Evolutionary conservation across 2,113 vertebrate genomes (phyloP).

Genomic region (Mastomys coucha): DNA sequence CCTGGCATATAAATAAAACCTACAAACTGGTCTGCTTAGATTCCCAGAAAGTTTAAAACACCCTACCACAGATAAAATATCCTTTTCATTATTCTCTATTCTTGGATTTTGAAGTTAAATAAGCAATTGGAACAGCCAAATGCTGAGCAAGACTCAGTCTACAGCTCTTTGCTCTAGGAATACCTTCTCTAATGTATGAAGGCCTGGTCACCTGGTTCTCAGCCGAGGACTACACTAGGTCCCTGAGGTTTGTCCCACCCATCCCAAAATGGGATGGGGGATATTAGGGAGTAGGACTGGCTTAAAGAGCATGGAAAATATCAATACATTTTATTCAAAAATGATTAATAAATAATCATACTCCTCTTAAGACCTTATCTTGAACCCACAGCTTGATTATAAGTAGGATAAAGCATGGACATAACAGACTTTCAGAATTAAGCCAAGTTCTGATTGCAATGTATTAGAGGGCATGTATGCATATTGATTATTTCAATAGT

Average conservation of each 20-base stretch:
- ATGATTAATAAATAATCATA: background rate
- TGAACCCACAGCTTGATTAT: conserved; percentile 32
- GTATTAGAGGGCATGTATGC: background rate
- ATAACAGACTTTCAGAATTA: conserved; percentile 55
- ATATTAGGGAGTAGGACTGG: background rate
- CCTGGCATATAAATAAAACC: conserved; percentile 13
- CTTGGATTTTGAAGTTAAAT: conserved; percentile 69
- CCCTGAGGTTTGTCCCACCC: background rate
- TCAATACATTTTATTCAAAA: conserved; percentile 9
- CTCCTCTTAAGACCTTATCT: conserved; percentile 56
- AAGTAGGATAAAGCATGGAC: conserved; percentile 13
- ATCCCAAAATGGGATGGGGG: background rate
- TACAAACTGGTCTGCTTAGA: conserved; percentile 4
- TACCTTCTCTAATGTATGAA: conserved; percentile 47
- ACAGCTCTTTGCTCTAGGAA: conserved; percentile 12
- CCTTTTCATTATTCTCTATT: conserved; percentile 62
- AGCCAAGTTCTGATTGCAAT: conserved; percentile 45
- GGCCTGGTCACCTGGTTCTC: conserved; percentile 56
- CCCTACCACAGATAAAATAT: conserved; percentile 37
- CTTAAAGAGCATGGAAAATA: background rate
- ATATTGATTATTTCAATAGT: conserved; percentile 52
- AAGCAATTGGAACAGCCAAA: conserved; percentile 57
- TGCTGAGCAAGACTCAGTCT: conserved; percentile 53
- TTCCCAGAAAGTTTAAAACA: conserved; percentile 43
- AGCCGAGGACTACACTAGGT: background rate